Evolutionary conservation across 2,797 vertebrate genomes (phyloP), one percentile per base, ranked within the genome.

Genomic region (Xenentodon cancila): DNA sequence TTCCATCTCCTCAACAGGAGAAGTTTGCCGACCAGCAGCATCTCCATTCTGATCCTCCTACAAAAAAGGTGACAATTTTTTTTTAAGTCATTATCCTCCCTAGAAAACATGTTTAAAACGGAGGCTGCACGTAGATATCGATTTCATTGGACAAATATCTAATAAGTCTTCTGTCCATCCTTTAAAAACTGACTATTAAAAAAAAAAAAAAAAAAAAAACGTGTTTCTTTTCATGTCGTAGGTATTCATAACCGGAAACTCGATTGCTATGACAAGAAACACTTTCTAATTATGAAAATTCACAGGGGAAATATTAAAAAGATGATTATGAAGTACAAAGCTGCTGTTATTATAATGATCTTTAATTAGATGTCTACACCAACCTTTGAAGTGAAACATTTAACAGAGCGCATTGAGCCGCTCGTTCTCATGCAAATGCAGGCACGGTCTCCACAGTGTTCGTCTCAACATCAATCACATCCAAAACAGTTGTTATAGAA

Each of bases 351-450:
- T 77, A 68, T 70, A 86, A 81, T 86, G 75, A 71, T 69, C 53
- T 73, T 74, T 60, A 55, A 89, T 88, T 66, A 81, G 77, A 86
- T 72, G 77, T 73, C 69, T 47, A 78, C 84, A 84, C 89, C 89
- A 85, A 82, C 78, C 86, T 91, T 93, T 92, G 90, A 93, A 90
- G 87, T 84, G 73, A 81, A 87, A 77, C 64, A 88, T 88, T 89
- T 75, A 73, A 64, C 71, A 64, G 74, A 68, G 25, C 13, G 9
- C 45, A 63, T 67, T 52, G 27, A 65, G 51, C 56, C 58, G 61
- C 44, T 80, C 55, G 43, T 72, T 78, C 2, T 51, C 77, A 88
- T 89, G 83, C 81, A 89, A 87, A 92, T 88, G 58, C 66, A 76
- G 58, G 59, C 67, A 73, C 19, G 54, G 16, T 62, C 73, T 54